Evolutionary conservation across 2,888 invertebrate genomes (phyloP), one percentile per base, ranked within the genome.

Genomic region (Parnassius orleans): DNA sequence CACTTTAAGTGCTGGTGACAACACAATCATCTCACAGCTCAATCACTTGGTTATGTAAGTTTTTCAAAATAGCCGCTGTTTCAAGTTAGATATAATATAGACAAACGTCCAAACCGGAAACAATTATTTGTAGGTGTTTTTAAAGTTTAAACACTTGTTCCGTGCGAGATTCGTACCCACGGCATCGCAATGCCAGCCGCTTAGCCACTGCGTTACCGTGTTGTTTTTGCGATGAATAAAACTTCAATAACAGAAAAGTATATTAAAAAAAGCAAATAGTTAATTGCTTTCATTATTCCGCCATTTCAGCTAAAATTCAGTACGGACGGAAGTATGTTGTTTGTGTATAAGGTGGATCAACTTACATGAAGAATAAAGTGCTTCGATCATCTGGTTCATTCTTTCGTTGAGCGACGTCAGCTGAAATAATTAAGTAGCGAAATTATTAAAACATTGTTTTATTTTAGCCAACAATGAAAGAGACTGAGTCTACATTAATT

Each of bases 281-380:
- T 56, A 33, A 47, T 47, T 33, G 56, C 9, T 10, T 33, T 12
- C 24, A 10, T 14, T 11, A 46, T 24, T 14, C 47, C 14, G 10
- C 47, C 10, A 24, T 7, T n/a, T 46, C 43, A 50, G 51, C 50
- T 42, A 2, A 42, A n/a, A 9, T 24, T 15, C 41, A 12, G 42
- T 24, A 24, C 24, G 12, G 2, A n/a, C n/a, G 10, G 11, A n/a
- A 55, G 5, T 48, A 53, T 48, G 51, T 56, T 56, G 52, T 56
- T 52, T 52, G 46, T 24, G 41, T 33, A 15, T 11, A 10, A 44
- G 33, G 1, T 12, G 11, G 12, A 24, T 59, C 46, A 52, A 80
- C 90, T 90, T 84, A 90, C 90, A 81, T 75, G 88, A 84, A 15
- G 86, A 80, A 69, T 89, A 90, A 1, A 90, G 71, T 7, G 86